A percentile compares a stretch with the other conserved stretches of the same genome.
These are phyloP conservation scores for Aphaenogaster ashmeadi DNA, from an alignment of 1,140 invertebrate species.

Conservation along the genomic window DNA sequence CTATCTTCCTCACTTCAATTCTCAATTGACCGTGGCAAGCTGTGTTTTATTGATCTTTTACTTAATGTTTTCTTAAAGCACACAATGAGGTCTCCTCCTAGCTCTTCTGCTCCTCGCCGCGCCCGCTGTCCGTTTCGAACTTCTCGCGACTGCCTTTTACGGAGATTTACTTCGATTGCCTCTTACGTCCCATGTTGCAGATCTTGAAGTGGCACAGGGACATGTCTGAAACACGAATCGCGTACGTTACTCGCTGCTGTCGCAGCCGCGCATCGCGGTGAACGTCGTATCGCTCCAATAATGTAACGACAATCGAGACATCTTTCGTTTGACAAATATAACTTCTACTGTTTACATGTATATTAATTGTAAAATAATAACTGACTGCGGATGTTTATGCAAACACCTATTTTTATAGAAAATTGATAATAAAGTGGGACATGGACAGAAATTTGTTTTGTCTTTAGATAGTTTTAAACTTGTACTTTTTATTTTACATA, in stretches of 20 bases:
- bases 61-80: slow-evolving; percentile 52
- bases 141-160: slow-evolving; percentile 31
- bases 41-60: slow-evolving; percentile 63
- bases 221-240: slow-evolving; percentile 86
- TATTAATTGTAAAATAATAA: too few species aligned
- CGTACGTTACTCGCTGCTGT: slow-evolving; percentile 21
- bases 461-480: too few species aligned
- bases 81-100: slow-evolving; percentile 43
- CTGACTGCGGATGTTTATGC: too few species aligned
- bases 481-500: too few species aligned
- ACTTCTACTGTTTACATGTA: too few species aligned
- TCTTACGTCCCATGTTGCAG: slow-evolving; percentile 89
- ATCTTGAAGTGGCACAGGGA: slow-evolving; percentile 90
- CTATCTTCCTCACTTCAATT: slow-evolving; percentile 38
- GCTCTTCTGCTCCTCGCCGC: slow-evolving; percentile 30
- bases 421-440: too few species aligned
- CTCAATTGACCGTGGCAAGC: slow-evolving; percentile 37
- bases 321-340: neutral
- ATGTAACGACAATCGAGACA: neutral
- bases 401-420: too few species aligned
- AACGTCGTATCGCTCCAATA: neutral
- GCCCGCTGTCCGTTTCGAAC: slow-evolving; percentile 51
- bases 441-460: too few species aligned
- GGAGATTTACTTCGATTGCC: slow-evolving; percentile 79
- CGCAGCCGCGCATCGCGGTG: neutral